These are phyloP conservation scores for Epinephelus awoara DNA, from an alignment of 2,797 vertebrate species.

Conservation along the genomic window DNA sequence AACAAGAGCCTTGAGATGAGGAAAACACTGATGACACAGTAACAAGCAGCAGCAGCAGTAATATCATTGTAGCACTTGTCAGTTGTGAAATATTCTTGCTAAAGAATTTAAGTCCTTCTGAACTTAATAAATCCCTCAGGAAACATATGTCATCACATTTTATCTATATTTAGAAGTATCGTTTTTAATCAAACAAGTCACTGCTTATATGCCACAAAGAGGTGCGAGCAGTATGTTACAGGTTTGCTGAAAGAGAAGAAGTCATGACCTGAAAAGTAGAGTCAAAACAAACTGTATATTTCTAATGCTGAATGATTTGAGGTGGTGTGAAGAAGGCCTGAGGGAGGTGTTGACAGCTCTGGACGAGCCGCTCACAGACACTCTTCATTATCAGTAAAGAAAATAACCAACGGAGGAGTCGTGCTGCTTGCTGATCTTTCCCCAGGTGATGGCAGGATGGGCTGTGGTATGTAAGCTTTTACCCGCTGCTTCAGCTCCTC, in stretches of 20 bases:
- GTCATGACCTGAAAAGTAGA: constrained; percentile 11
- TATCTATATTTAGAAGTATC: not conserved
- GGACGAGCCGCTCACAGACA: constrained; percentile 35
- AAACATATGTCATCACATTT: not conserved
- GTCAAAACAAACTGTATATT: constrained; percentile 27
- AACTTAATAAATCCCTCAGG: not conserved
- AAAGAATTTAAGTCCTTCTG: not conserved
- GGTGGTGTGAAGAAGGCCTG: constrained; percentile 23
- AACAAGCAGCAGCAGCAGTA: not conserved
- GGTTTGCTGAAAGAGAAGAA: constrained; percentile 1
- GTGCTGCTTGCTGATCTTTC: constrained; percentile 60
- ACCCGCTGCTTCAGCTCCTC: constrained; percentile 49
- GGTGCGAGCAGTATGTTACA: not conserved
- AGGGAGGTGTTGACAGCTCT: constrained; percentile 51
- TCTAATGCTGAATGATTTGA: constrained; percentile 37
- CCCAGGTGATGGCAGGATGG: constrained; percentile 62
- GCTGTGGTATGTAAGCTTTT: constrained; percentile 47
- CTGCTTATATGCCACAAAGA: not conserved
- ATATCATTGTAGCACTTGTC: not conserved
- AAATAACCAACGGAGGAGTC: constrained; percentile 55
- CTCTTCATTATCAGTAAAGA: constrained; percentile 55
- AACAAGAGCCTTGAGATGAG: not conserved
- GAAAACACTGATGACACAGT: not conserved
- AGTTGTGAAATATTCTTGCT: not conserved
- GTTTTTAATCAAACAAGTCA: not conserved